These are phyloP conservation scores for Cyprinus carpio DNA, from an alignment of 2,113 vertebrate species.

Conservation along the genomic window DNA sequence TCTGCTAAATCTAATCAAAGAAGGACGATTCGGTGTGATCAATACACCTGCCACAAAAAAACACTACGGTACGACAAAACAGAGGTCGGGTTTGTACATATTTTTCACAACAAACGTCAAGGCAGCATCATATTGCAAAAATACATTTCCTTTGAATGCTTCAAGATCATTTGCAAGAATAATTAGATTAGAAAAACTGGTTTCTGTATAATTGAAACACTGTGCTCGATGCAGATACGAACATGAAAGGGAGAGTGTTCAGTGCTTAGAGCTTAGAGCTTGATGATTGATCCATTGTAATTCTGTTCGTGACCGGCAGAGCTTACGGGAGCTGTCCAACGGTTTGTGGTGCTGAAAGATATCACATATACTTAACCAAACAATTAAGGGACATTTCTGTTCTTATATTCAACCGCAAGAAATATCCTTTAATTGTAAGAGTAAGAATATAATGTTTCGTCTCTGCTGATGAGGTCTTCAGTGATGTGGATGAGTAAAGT, in stretches of 20 bases:
- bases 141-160: not conserved
- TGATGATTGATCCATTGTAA: not conserved
- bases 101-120: not conserved
- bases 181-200: not conserved
- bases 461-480: not conserved
- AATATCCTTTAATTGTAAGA: conserved; percentile 86
- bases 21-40: not conserved
- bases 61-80: too few relatives aligned
- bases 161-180: not conserved
- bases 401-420: conserved; percentile 68
- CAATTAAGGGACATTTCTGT: conserved; percentile 81
- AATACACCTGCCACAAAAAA: not conserved
- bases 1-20: not conserved
- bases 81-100: not conserved
- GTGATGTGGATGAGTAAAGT: too few relatives aligned
- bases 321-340: conserved; percentile 63
- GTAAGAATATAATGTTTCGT: conserved; percentile 66
- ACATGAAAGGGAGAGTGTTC: not conserved
- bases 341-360: conserved; percentile 61
- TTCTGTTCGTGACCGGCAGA: not conserved
- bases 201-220: not conserved
- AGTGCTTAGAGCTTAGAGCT: not conserved
- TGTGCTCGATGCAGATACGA: not conserved
- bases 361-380: conserved; percentile 72
- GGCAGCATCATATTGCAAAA: not conserved